Evolutionary conservation across 2,113 vertebrate species (phyloP), one percentile per base, ranked within the genome.

Genomic region (Dromaius novaehollandiae): DNA sequence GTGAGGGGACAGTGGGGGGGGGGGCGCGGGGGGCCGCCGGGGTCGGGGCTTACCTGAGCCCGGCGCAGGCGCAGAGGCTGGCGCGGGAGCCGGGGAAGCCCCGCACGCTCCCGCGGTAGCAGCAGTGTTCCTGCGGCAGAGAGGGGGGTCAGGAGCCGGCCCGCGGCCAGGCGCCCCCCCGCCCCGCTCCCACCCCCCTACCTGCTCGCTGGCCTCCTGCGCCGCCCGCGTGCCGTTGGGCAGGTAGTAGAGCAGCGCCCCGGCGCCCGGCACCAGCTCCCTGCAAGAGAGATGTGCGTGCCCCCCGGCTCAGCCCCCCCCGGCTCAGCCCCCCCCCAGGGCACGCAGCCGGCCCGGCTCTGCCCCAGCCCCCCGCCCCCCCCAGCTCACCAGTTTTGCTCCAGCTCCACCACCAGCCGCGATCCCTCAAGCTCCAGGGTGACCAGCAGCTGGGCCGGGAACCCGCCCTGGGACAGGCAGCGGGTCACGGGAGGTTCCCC

Each of bases 1-100:
- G 5, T 64, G 81, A 84, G 55, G 2, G 61, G 22, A 3, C 2
- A 3, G 9, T 10, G 42, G 56, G 61, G 51, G 8, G 8, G 25
- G 1, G 1, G 6, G 25, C 6, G 22, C 1, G 2, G 2, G 1
- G 10, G 16, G 5, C 3, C 1, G n/a, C 0, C 0, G 7, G 1
- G 12, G 8, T 0, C 0, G 10, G 36, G n/a, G 2, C 91, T 95
- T 98, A 99, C 99, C 99, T 98, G 91, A 99, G 97, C 15, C 99
- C 99, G 0, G 97, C 75, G 64, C 99, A 99, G 95, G 98, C 97
- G n/a, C 99, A 99, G 85, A 99, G 18, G 18, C 96, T 98, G 94
- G 97, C 99, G 95, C 98, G 97, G 82, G 99, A 99, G 44, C 89
- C 34, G 0, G 95, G 88, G 15, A 96, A 97, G 8, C 98, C 99